Evolutionary conservation across 2,113 vertebrate species (phyloP).

Genomic region (Apteryx mantelli): DNA sequence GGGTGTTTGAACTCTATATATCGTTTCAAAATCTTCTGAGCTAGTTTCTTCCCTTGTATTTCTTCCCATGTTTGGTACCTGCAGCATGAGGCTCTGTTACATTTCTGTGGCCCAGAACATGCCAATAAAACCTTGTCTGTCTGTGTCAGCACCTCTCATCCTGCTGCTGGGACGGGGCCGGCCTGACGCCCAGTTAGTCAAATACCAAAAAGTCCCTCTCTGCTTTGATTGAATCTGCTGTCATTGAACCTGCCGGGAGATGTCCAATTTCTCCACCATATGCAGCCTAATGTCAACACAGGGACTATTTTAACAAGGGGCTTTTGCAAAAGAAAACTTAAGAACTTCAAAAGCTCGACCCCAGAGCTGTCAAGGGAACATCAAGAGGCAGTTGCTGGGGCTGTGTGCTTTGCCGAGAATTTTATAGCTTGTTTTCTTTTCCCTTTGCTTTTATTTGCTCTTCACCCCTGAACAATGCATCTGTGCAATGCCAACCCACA

Average conservation of each 20-base stretch:
- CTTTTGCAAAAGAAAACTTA: slow-evolving; percentile 52
- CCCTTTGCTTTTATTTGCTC: slow-evolving; percentile 80
- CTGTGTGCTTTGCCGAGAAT: slow-evolving; percentile 72
- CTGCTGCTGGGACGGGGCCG: fast-evolving
- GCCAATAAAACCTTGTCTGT: neutral
- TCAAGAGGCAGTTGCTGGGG: slow-evolving; percentile 61
- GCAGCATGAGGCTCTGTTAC: fast-evolving
- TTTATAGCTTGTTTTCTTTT: slow-evolving; percentile 81
- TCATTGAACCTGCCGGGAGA: neutral
- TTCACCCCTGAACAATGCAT: slow-evolving; percentile 74
- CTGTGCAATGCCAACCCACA: slow-evolving; percentile 57
- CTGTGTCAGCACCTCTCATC: neutral
- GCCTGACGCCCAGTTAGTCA: neutral
- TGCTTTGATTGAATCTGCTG: neutral
- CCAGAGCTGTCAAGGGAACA: slow-evolving; percentile 65
- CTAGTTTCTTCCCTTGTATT: neutral
- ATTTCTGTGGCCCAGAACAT: neutral
- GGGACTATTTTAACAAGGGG: slow-evolving; percentile 58
- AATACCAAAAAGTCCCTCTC: neutral
- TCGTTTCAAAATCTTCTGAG: neutral
- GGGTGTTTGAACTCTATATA: neutral
- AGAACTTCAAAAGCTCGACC: slow-evolving; percentile 69
- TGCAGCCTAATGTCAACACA: slow-evolving; percentile 57
- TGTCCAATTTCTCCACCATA: slow-evolving; percentile 36
- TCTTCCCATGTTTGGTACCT: neutral